These are phyloP conservation scores for Apotomis betuletana DNA, from an alignment of 2,888 invertebrate species.

Conservation along the genomic window DNA sequence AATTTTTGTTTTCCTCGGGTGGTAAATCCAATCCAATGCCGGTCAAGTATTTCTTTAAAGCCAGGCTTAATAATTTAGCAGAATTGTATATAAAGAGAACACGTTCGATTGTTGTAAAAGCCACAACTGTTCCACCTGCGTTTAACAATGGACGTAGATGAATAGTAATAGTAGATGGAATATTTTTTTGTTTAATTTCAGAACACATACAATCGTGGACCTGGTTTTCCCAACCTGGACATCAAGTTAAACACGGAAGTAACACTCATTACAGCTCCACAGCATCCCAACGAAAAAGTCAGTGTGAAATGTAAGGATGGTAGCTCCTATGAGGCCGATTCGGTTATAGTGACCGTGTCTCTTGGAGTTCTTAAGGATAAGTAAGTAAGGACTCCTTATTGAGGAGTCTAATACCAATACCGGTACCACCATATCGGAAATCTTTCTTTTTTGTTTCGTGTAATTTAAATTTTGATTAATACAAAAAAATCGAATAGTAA, in stretches of 20 bases:
- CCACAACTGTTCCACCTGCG: no score
- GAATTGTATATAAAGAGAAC: no score
- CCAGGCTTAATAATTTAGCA: no score
- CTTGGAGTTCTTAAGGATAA: slow-evolving; percentile 83
- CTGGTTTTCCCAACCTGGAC: slow-evolving; percentile 38
- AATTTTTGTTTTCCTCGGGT: no score
- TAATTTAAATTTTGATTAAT: no score
- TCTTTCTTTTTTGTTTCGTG: no score
- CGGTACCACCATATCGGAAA: background rate
- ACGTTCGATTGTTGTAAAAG: no score
- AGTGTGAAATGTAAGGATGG: slow-evolving; percentile 70
- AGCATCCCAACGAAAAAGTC: slow-evolving; percentile 46
- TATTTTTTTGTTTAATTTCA: slow-evolving; percentile 6
- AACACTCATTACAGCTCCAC: slow-evolving; percentile 23
- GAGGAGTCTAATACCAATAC: background rate
- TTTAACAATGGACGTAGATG: no score
- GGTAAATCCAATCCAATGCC: no score
- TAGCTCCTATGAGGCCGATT: slow-evolving; percentile 75
- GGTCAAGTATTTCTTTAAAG: no score
- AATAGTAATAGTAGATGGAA: background rate
- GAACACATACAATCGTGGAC: slow-evolving; percentile 43
- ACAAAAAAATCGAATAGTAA: no score
- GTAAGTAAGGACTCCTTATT: no score
- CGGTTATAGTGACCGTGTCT: slow-evolving; percentile 84
- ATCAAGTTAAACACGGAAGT: slow-evolving; percentile 41